Base-by-base conservation (phyloP, 2,888 invertebrate species). In the Rhagium mordax region DNA sequence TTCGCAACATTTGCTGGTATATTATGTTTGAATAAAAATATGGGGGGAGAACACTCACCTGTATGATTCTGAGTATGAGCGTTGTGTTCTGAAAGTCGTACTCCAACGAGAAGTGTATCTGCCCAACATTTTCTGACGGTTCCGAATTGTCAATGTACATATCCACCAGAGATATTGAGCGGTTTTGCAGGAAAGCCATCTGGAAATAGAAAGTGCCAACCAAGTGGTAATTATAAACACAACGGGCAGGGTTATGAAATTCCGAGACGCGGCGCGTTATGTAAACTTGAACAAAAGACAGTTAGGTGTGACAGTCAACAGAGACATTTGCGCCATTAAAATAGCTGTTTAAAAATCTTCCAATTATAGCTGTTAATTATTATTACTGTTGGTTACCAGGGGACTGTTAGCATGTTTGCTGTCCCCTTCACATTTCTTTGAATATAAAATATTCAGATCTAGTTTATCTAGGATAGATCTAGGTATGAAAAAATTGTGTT, bases 91-190 rank as follows among this genome's bases (percentile, higher is more conserved):
- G 96, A 89, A 96, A 97, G 90, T 97, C 96, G 88, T 97, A 97
- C 88, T 97, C 96, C 87, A 97, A 89, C 68, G 96, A 96, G 90
- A 97, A 97, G 88, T 97, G 96, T 83, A 97, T 97, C 89, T 97
- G 96, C 68, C 97, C 97, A 81, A 97, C 96, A 89, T 96, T 96
- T 89, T 97, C 97, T 81, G 95, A 95, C 1, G 96, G 95, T 88
- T 97, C 97, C 73, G 95, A 93, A 88, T 95, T 96, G 89, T 97
- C 97, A 88, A 96, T 96, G 90, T 96, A 96, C 96, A 97, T 97
- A 87, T 96, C 96, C 88, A 96, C 95, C 91, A 96, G 91, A 41
- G 96, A 96, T 85, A 96, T 94, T 85, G 95, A 96, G 87, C 96
- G 94, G 89, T 94, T 96, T 91, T 96, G 94, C 85, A 94, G 92